Evolutionary conservation across 1,140 invertebrate genomes (phyloP).

Genomic region (Trachymyrmex septentrionalis): DNA sequence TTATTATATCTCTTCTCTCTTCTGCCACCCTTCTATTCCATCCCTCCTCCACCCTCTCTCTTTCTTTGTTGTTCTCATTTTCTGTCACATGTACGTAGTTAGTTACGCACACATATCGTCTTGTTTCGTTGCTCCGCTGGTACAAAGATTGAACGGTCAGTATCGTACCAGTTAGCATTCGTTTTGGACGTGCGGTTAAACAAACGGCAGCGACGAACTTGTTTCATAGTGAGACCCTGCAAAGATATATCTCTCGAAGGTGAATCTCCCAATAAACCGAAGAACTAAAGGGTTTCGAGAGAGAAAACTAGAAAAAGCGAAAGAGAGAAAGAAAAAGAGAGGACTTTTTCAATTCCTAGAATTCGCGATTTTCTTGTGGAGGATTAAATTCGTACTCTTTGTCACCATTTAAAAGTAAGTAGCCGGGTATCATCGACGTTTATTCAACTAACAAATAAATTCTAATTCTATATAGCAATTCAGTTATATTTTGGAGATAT

Average conservation of each 20-base stretch:
- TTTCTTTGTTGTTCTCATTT: slow-evolving; percentile 15
- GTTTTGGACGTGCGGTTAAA: slow-evolving; percentile 58
- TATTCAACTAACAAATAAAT: neutral
- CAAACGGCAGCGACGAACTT: slow-evolving; percentile 16
- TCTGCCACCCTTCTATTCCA: neutral
- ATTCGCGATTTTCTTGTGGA: neutral
- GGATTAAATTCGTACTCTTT: neutral
- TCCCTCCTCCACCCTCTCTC: neutral
- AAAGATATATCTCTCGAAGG: neutral
- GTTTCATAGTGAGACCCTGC: slow-evolving; percentile 6
- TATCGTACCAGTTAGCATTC: slow-evolving; percentile 67
- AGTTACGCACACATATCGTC: slow-evolving; percentile 13
- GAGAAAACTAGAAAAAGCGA: neutral
- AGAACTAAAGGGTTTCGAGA: neutral
- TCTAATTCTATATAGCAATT: neutral
- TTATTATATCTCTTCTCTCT: slow-evolving; percentile 25
- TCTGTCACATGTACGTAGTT: slow-evolving; percentile 34
- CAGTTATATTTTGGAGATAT: neutral
- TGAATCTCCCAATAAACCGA: slow-evolving; percentile 18
- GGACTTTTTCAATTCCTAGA: neutral
- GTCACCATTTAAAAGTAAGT: slow-evolving; percentile 28
- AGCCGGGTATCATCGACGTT: neutral
- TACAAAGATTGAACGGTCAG: slow-evolving; percentile 63
- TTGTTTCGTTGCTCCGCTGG: slow-evolving; percentile 48
- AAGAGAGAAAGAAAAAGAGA: neutral